These are phyloP conservation scores for Pipistrellus kuhlii DNA, from an alignment of 2,797 vertebrate species.

Conservation along the genomic window DNA sequence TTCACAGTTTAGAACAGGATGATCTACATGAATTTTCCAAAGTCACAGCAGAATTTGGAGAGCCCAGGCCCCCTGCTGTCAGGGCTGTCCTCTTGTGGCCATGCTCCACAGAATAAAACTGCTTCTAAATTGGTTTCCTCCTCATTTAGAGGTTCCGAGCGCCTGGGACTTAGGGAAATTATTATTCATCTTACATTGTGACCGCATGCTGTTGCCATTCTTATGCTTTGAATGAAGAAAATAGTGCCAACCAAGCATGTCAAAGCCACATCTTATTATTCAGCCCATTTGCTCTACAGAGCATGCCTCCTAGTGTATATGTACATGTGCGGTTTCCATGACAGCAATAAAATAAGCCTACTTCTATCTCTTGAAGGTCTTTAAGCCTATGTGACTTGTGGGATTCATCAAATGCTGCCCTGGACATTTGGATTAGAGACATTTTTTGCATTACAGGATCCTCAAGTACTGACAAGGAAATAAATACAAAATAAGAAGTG, in stretches of 20 bases:
- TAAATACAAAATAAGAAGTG: slow-evolving; percentile 45
- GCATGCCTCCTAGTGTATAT: not conserved
- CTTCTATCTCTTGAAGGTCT: not conserved
- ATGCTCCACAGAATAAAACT: slow-evolving; percentile 27
- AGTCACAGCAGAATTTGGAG: not conserved
- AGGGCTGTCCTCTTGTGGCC: not conserved
- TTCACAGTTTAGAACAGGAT: not conserved
- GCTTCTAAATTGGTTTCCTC: slow-evolving; percentile 66
- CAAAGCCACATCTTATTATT: slow-evolving; percentile 57
- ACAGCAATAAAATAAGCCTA: slow-evolving; percentile 34
- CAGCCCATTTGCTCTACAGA: slow-evolving; percentile 48
- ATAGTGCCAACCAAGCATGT: slow-evolving; percentile 65
- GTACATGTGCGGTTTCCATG: slow-evolving; percentile 4
- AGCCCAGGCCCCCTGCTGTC: not conserved
- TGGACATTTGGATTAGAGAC: not conserved
- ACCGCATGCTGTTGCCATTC: slow-evolving; percentile 65
- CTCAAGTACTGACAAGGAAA: not conserved
- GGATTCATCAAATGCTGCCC: not conserved
- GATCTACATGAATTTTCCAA: slow-evolving; percentile 9
- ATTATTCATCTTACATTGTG: slow-evolving; percentile 69
- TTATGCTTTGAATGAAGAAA: slow-evolving; percentile 66
- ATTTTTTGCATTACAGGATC: slow-evolving; percentile 24
- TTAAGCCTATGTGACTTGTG: not conserved
- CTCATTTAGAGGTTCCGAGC: slow-evolving; percentile 44
- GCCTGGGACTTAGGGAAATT: slow-evolving; percentile 49